Base-by-base conservation (phyloP, 2,888 invertebrate species). In the Elegia similella region DNA sequence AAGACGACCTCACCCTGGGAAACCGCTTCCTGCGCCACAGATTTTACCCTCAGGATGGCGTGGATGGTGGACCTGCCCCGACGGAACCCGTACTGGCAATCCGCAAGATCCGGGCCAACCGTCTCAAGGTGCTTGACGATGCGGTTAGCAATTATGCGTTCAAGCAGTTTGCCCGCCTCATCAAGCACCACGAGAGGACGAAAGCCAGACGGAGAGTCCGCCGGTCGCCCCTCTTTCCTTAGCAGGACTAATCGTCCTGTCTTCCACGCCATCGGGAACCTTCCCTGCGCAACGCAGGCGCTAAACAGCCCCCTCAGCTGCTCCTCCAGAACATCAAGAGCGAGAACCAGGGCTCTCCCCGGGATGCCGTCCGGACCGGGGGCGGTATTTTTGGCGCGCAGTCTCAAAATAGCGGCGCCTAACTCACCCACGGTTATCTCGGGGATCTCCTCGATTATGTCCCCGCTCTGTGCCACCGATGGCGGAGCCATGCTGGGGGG, bases 151-250 rank as follows among this genome's bases (percentile, higher is more conserved):
- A 59, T 10, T 0, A 63, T 13, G 10, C 52, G 7, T 30, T 59
- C 63, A 3, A 61, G 53, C 5, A 57, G 32, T 48, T 61, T 61
- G 10, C 55, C 53, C 0, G 34, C 43, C 43, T 63, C 61, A 16
- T 58, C 43, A 8, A 61, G 50, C 44, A 59, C 10, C 7, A 62
- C 56, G 7, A 61, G 42, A 0, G 59, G 59, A 1, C 42, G 32
- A 10, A 8, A 32, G 7, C 8, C 32, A 7, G 32, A 32, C 43
- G 43, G 43, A 5, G 43, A 43, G 7, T 43, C 16, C 15, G 43
- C 16, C 43, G 43, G 43, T 15, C 43, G 43, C 6, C 43, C 43
- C 16, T 43, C 43, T 7, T 43, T 43, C 43, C 43, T 13, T 1
- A 43, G 16, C 15, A 43, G 16, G 16, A 43, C 43, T 7, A 43